Evolutionary conservation across 2,113 vertebrate genomes (phyloP).

Genomic region (Ammodytes dubius): DNA sequence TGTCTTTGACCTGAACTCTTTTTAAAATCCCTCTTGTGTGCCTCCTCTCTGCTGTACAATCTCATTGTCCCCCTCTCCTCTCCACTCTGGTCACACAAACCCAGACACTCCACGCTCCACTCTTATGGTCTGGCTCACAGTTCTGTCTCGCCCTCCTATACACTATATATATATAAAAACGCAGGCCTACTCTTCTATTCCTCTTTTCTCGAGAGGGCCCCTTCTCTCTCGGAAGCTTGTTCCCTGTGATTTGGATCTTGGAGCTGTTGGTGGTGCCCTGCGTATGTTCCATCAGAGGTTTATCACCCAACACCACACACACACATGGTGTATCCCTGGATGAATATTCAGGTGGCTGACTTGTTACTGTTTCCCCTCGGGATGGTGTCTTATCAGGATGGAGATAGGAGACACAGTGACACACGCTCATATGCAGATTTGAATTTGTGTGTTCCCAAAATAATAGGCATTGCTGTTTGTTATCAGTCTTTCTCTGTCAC

Average conservation of each 20-base stretch:
- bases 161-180: constrained; percentile 32
- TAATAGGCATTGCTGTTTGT: constrained; percentile 9
- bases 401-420: constrained; percentile 32
- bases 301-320: constrained; percentile 51
- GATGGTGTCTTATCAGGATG: constrained; percentile 45
- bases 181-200: constrained; percentile 37
- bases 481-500: constrained; percentile 26
- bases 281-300: constrained; percentile 25
- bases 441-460: constrained; percentile 25
- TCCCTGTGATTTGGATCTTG: constrained; percentile 72
- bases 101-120: constrained; percentile 9
- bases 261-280: constrained; percentile 48
- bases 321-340: constrained; percentile 22
- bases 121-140: constrained; percentile 17
- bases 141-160: constrained; percentile 35
- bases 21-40: constrained; percentile 46
- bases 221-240: constrained; percentile 56
- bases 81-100: constrained; percentile 34
- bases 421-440: constrained; percentile 5
- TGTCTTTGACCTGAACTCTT: constrained; percentile 7
- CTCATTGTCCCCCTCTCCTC: constrained; percentile 40
- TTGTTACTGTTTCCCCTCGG: constrained; percentile 55
- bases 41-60: constrained; percentile 20
- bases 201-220: constrained; percentile 69
- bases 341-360: constrained; percentile 62